Evolutionary conservation across 2,797 vertebrate genomes (phyloP), one percentile per base, ranked within the genome.

Genomic region (Phataginus tricuspis): DNA sequence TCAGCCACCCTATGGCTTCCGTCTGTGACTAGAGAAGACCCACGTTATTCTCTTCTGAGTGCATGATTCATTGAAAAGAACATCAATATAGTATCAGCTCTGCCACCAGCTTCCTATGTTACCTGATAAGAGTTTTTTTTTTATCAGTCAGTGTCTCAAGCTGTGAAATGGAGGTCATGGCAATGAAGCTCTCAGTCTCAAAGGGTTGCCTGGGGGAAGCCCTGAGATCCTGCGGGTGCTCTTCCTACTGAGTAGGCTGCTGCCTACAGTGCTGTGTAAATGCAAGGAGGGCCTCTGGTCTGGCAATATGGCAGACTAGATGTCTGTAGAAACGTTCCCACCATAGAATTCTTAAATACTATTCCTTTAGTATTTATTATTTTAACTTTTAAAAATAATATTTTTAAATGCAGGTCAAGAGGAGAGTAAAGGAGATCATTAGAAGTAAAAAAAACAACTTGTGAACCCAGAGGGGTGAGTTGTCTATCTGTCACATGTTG

Each of bases 231-330:
- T 3, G 19, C 1, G 14, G 45, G 3, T 0, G 23, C 5, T 19
- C 55, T 4, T 39, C 21, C 89, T 4, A 0, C 4, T 3, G 49
- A 14, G 55, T 9, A 2, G 29, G 45, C 8, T 10, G 31, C 29
- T 34, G 39, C 37, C 0, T 0, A 8, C 19, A 45, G n/a, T 10
- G 59, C 45, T 19, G 39, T 4, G 6, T 0, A 4, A 14, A 19
- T 2, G 5, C 6, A 3, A 18, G 19, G 16, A 39, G 16, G 57
- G n/a, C 7, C 57, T 51, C n/a, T 12, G 49, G 2, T 8, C 51
- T 7, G n/a, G 69, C 84, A 10, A 19, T 2, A 1, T 1, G 4
- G 79, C 0, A 4, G 45, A 11, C 87, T 1, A 10, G 8, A 14
- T 10, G 10, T n/a, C 34, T 86, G 25, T 4, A 39, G 55, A 78